Percentiles rank a stretch among this genome's conserved stretches.
Evolutionary conservation across 1,140 invertebrate genomes (phyloP).

Genomic region (Chrysomallon squamiferum): DNA sequence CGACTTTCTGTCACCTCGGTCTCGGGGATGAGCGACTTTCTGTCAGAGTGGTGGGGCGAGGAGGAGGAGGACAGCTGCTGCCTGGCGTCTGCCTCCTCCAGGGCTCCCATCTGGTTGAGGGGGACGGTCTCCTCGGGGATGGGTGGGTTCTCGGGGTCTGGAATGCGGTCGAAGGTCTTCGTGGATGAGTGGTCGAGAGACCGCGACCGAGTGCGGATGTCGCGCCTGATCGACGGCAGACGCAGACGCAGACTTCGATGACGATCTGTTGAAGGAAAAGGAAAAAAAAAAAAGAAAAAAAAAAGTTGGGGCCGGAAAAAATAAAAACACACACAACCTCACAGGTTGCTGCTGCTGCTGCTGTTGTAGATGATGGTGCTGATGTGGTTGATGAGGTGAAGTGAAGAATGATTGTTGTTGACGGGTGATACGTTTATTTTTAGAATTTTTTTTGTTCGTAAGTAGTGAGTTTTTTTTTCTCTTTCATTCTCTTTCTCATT

Average conservation of each 20-base stretch:
- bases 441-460: no score
- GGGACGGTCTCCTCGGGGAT: slow-evolving; percentile 49
- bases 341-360: no score
- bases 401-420: no score
- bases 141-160: slow-evolving; percentile 50
- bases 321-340: not conserved
- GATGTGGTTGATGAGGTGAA: no score
- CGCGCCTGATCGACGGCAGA: slow-evolving; percentile 56
- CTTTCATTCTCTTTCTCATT: no score
- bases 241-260: slow-evolving; percentile 59
- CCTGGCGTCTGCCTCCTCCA: not conserved
- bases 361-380: no score
- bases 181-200: slow-evolving; percentile 25
- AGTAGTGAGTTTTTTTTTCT: no score
- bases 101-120: slow-evolving; percentile 45
- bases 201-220: slow-evolving; percentile 38
- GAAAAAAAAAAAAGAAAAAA: slow-evolving; percentile 13
- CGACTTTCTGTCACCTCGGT: not conserved
- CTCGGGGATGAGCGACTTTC: not conserved
- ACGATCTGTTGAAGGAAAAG: slow-evolving; percentile 41
- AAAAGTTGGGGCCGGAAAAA: not conserved
- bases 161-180: slow-evolving; percentile 26
- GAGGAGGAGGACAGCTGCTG: no score
- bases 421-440: no score
- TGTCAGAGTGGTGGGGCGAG: not conserved